These are phyloP conservation scores for Phaenicophaeus curvirostris DNA, from an alignment of 2,797 vertebrate genomes.

Conservation along the genomic window DNA sequence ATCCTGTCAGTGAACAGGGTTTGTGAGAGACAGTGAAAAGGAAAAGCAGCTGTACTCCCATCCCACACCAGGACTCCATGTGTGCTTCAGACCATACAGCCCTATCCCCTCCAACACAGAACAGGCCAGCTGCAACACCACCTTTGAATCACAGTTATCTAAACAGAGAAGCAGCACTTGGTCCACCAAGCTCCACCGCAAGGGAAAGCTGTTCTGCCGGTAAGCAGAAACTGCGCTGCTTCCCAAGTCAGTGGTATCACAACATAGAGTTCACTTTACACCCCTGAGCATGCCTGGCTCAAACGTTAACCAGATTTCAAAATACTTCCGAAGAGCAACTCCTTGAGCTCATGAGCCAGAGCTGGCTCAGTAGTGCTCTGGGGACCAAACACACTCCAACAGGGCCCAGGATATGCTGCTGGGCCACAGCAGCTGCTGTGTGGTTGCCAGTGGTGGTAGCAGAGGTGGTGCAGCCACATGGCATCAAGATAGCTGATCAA, in stretches of 20 bases:
- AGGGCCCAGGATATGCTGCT: background rate
- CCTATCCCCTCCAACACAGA: background rate
- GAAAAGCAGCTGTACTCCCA: background rate
- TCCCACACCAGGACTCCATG: background rate
- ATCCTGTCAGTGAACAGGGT: fast-evolving
- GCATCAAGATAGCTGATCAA: background rate
- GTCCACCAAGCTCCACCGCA: background rate
- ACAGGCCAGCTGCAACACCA: background rate
- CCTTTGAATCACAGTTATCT: background rate
- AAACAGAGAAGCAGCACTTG: background rate
- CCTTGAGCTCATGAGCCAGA: background rate
- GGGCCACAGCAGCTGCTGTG: background rate
- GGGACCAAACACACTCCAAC: background rate
- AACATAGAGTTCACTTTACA: background rate
- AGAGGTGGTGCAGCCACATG: background rate
- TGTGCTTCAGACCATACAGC: background rate
- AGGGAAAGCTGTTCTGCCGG: background rate
- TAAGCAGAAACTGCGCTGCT: background rate
- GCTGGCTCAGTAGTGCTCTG: background rate
- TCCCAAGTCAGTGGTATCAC: background rate
- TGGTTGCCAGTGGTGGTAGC: background rate
- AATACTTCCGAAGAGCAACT: background rate
- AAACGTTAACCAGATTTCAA: background rate
- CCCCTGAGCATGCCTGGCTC: background rate
- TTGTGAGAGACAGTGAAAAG: background rate